Base-by-base conservation (phyloP, 2,113 vertebrate species). In the Corythaeola cristata region DNA sequence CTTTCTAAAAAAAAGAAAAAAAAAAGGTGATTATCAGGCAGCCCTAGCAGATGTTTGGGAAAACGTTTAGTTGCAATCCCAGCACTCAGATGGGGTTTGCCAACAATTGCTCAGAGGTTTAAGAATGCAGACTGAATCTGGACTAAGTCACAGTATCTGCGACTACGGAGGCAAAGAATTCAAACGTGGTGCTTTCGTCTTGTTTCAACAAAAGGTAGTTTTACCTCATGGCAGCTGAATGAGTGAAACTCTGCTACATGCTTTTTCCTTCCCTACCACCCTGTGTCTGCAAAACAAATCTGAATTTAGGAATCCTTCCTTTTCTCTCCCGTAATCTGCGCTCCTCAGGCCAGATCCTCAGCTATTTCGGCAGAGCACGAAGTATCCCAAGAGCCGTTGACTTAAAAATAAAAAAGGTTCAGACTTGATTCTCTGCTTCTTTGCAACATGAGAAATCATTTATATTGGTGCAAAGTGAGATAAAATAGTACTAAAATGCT, bases 111-210 rank as follows among this genome's bases (percentile, higher is more conserved):
- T 90, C n/a, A 73, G 68, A 91, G 85, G 84, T 66, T 94, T 49
- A 96, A 97, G 96, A 97, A 97, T 93, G 96, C 90, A 95, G 95
- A 93, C 76, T 2, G 85, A 94, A 96, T 97, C 95, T 97, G 96
- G 92, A 96, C 84, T 92, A 96, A 97, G 88, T 93, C 95, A 92
- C 63, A 35, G 56, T 53, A 66, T 86, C 84, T 92, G 23, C 33
- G 81, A 75, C 66, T 93, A 19, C 41, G 39, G 79, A 96, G 62
- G 89, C 55, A 97, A 95, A 95, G 77, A 62, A 92, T 72, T 86
- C 68, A 85, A 85, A 63, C 0, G 4, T 45, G 23, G 13, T 58
- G 30, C 49, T 92, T 85, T 88, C 1, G 4, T 44, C 83, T 94
- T 83, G 41, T 87, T 97, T 93, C 63, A 77, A 47, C 63, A 91